Conservation (phyloP, 2,888 invertebrate genomes). For the Oeneis ivallda region DNA sequence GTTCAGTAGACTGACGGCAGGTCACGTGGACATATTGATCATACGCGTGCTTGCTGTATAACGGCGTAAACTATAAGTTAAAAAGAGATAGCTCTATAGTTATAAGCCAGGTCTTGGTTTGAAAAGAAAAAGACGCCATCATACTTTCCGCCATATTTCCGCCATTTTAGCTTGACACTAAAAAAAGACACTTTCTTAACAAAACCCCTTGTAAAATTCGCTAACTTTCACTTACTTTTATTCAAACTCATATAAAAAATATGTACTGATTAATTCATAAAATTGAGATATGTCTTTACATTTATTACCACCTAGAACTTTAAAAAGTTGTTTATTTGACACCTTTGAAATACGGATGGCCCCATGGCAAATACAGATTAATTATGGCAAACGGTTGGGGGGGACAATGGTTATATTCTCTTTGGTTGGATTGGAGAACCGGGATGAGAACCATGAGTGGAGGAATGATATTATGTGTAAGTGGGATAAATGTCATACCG, state of each 20-base stretch:
- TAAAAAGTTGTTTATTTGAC: no score
- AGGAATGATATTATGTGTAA: no score
- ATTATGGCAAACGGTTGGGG: no score
- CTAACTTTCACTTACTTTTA: background rate
- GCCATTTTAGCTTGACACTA: conserved; percentile 25
- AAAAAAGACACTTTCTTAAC: conserved; percentile 15
- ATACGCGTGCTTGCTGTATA: conserved; percentile 60
- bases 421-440: no score
- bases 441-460: no score
- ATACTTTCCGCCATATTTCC: conserved; percentile 73
- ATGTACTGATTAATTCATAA: background rate
- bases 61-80: conserved; percentile 47
- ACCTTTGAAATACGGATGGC: no score
- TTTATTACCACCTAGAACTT: no score
- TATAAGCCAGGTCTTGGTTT: conserved; percentile 32
- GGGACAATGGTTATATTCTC: no score
- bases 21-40: conserved; percentile 81
- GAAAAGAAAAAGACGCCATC: conserved; percentile 70
- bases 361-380: no score
- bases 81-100: conserved; percentile 58
- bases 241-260: background rate
- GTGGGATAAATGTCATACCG: no score
- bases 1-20: conserved; percentile 50
- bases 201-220: background rate
- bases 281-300: no score